Percentiles rank a stretch among this genome's conserved stretches.
Evolutionary conservation across 2,797 vertebrate species (phyloP).

Genomic region (Onychomys torridus): DNA sequence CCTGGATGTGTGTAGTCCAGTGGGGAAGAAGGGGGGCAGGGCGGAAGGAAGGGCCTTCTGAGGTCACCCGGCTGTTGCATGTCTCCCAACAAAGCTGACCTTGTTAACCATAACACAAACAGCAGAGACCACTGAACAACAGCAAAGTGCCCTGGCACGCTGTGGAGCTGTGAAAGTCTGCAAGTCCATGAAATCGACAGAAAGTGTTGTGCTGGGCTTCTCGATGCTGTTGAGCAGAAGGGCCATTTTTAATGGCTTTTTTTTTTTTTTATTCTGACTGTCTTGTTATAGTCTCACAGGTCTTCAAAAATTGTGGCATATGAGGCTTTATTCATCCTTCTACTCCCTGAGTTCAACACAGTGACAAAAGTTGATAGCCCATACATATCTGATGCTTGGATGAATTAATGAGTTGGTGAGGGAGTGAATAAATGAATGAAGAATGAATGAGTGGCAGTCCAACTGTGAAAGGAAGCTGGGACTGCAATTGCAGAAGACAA

Average conservation of each 20-base stretch:
- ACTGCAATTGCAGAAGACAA: neutral
- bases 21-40: too few species aligned
- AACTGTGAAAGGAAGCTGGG: neutral
- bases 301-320: neutral
- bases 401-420: neutral
- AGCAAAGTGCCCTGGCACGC: neutral
- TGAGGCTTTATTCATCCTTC: neutral
- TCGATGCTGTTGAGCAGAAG: neutral
- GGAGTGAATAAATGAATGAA: neutral
- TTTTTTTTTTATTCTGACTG: neutral
- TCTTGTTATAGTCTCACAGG: neutral
- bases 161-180: neutral
- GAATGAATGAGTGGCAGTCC: neutral
- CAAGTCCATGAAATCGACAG: neutral
- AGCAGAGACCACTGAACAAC: neutral
- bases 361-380: neutral
- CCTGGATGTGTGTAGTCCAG: neutral
- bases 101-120: constrained; percentile 54
- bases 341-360: neutral
- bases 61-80: neutral
- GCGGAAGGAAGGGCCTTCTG: neutral
- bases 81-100: constrained; percentile 31
- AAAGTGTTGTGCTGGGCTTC: neutral
- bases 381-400: neutral
- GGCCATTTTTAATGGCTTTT: neutral